Conservation (phyloP, 2,113 vertebrate species). For the Ochotona curzoniae region DNA sequence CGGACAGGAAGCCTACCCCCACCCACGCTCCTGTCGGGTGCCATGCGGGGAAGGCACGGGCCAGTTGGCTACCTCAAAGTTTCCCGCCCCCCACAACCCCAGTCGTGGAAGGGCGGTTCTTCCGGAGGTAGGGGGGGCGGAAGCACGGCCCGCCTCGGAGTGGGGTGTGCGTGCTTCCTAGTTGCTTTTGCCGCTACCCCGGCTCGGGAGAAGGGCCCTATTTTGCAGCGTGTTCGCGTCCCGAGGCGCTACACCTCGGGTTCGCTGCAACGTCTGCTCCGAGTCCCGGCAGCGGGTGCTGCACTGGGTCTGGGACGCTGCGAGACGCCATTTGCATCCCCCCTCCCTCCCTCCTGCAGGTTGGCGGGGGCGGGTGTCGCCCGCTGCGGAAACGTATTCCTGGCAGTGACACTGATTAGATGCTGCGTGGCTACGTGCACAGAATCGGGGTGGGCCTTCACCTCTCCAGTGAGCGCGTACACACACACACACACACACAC, state of each 20-base stretch:
- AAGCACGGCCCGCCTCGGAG: background rate
- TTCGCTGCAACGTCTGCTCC: constrained; percentile 28
- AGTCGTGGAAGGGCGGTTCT: constrained; percentile 45
- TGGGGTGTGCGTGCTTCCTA: background rate
- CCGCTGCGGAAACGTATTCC: constrained; percentile 62
- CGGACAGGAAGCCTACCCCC: constrained; percentile 47
- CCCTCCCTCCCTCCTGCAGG: constrained; percentile 55
- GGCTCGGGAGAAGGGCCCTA: background rate
- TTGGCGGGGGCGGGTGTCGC: constrained; percentile 75
- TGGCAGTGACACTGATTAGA: constrained; percentile 81
- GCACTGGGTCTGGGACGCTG: constrained; percentile 52
- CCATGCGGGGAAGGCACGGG: constrained; percentile 19
- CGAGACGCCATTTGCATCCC: constrained; percentile 82
- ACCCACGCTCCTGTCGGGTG: constrained; percentile 1
- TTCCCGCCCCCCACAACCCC: constrained; percentile 3
- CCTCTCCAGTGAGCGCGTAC: constrained; percentile 27
- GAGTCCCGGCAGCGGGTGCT: constrained; percentile 34
- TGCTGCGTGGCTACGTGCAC: constrained; percentile 76
- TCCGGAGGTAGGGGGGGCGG: constrained; percentile 51
- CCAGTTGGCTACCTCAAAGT: constrained; percentile 52
- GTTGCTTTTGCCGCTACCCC: background rate
- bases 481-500: constrained; percentile 26
- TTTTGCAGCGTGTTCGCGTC: background rate
- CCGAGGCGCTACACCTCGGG: background rate
- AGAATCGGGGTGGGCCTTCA: constrained; percentile 78